These are phyloP conservation scores for Halocynthia aurantium DNA, from an alignment of 23 tunicate genomes.

Conservation along the genomic window DNA sequence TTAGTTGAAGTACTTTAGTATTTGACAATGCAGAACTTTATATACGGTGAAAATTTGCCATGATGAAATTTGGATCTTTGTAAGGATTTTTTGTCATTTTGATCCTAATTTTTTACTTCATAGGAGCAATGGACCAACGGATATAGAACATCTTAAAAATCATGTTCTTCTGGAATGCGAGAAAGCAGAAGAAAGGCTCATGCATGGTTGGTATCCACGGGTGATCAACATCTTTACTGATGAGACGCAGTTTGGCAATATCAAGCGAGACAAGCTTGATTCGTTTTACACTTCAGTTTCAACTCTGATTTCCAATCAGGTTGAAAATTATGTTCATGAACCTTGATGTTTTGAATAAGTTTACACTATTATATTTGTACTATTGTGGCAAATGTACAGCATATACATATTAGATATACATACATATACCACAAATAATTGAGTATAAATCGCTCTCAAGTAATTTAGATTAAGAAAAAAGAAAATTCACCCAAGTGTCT, in stretches of 20 bases:
- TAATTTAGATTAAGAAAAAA: no score
- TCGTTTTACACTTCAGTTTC: constrained; percentile 77
- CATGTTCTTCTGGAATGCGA: constrained; percentile 68
- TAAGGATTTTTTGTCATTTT: not conserved
- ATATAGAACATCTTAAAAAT: constrained; percentile 54
- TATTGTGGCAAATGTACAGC: no score
- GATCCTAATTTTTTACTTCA: not conserved
- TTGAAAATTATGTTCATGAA: not conserved
- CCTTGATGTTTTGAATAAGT: no score
- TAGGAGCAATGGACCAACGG: constrained; percentile 72
- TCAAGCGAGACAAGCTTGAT: constrained; percentile 57
- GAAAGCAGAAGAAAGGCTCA: constrained; percentile 64
- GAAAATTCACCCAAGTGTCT: no score
- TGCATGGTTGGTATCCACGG: constrained; percentile 93
- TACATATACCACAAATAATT: no score
- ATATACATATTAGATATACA: no score
- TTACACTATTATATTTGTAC: no score
- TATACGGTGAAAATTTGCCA: no score
- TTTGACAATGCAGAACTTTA: no score
- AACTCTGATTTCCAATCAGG: constrained; percentile 87
- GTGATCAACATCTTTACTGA: constrained; percentile 77
- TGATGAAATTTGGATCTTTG: no score
- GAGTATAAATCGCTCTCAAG: no score
- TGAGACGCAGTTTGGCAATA: constrained; percentile 39
- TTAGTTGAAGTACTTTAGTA: no score